Evolutionary conservation across 2,888 invertebrate genomes (phyloP).

Genomic region (Diarsia brunnea): DNA sequence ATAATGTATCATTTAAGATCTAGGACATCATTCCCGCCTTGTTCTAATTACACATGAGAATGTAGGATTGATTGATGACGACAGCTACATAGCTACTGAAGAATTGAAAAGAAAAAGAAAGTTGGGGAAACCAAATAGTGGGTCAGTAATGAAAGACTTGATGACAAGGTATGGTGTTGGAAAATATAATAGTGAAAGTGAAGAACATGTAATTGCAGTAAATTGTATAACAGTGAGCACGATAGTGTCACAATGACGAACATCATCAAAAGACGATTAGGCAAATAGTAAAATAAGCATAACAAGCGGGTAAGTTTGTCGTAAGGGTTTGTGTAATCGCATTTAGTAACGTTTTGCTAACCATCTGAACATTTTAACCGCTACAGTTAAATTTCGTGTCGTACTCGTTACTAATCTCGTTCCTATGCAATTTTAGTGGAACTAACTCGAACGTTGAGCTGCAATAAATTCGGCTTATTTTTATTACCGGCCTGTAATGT

Average conservation of each 20-base stretch:
- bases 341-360: slow-evolving; percentile 78
- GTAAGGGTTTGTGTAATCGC: slow-evolving; percentile 76
- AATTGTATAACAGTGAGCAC: slow-evolving; percentile 77
- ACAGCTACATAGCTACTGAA: slow-evolving; percentile 39
- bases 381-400: slow-evolving; percentile 49
- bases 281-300: slow-evolving; percentile 79
- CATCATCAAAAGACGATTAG: slow-evolving; percentile 85
- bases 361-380: slow-evolving; percentile 65
- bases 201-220: slow-evolving; percentile 78
- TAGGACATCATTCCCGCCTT: slow-evolving; percentile 85
- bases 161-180: slow-evolving; percentile 57
- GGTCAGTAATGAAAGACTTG: slow-evolving; percentile 58
- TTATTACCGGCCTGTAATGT: slow-evolving; percentile 39
- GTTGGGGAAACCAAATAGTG: slow-evolving; percentile 44
- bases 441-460: slow-evolving; percentile 42
- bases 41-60: slow-evolving; percentile 82
- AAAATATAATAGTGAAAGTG: slow-evolving; percentile 80
- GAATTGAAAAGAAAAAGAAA: slow-evolving; percentile 58
- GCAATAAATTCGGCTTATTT: slow-evolving; percentile 39
- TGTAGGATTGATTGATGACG: slow-evolving; percentile 76
- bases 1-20: slow-evolving; percentile 85
- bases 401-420: slow-evolving; percentile 41
- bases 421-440: slow-evolving; percentile 47
- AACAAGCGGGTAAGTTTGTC: slow-evolving; percentile 75
- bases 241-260: slow-evolving; percentile 77